Evolutionary conservation across 2,888 invertebrate genomes (phyloP), one percentile per base, ranked within the genome.

Genomic region (Drosophila nigritarsus): DNA sequence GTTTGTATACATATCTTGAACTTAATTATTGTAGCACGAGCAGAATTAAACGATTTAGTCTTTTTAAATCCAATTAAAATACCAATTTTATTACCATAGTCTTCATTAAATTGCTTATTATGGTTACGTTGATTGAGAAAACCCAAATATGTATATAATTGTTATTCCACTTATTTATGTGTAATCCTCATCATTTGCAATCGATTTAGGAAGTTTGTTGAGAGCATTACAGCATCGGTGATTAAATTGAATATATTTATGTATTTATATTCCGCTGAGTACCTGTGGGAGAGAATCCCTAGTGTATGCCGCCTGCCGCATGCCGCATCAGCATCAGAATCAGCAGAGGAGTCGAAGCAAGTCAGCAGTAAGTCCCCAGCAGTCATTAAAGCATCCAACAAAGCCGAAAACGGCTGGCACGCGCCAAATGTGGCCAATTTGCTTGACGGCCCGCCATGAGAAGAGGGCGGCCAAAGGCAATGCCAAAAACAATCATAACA

Each of bases 381-480:
- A 71, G 80, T 87, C 82, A 84, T 87, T 84, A 87, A 67, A 60
- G 79, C 60, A 68, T 49, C 72, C 73, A 69, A 73, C 80, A 65
- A 80, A 78, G 73, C 75, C 72, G 66, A 83, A 81, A 83, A 81
- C 73, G 65, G 81, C 63, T 73, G 80, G 75, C 82, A 83, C 73
- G 71, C 75, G 88, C 80, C 73, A 86, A 88, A 86, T 83, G 88
- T 83, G 80, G 75, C 87, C 84, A 87, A 87, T 87, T 87, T 82
- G 77, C 56, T 59, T 80, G 66, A 64, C 53, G 63, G 50, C 38
- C 18, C 8, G 8, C 8, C 24, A 45, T 15, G 27, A 56, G 61
- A 51, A 54, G 13, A 49, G 48, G 51, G 36, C 55, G 68, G 70
- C 53, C 68, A 65, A 63, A 65, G 70, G 67, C 77, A 70, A 78